Evolutionary conservation across 2,797 vertebrate species (phyloP).

Genomic region (Diceros bicornis): DNA sequence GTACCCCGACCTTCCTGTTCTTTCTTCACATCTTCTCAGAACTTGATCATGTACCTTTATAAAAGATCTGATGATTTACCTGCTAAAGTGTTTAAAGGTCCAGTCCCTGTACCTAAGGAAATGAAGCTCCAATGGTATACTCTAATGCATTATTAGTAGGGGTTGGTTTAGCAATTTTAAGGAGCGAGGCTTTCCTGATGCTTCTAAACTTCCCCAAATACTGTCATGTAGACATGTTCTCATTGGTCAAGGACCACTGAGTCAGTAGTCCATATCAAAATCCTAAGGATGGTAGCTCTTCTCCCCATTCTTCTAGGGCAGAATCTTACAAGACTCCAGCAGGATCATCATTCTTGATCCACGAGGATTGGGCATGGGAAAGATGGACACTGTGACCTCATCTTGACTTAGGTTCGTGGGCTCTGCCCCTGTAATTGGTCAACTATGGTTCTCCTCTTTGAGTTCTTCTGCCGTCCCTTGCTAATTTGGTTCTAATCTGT

Average conservation of each 20-base stretch:
- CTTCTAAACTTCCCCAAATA: conserved; percentile 21
- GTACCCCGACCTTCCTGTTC: not conserved
- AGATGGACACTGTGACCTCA: not conserved
- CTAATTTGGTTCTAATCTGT: not conserved
- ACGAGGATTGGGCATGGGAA: not conserved
- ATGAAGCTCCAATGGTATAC: not conserved
- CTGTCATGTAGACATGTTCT: not conserved
- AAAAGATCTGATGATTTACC: not conserved
- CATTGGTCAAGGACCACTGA: not conserved
- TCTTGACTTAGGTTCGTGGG: not conserved
- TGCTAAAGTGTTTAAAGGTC: not conserved
- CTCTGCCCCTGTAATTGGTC: not conserved
- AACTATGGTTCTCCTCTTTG: not conserved
- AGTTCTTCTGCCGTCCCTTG: not conserved
- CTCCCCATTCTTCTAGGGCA: not conserved
- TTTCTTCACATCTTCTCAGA: not conserved
- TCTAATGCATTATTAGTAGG: not conserved
- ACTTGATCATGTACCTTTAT: not conserved
- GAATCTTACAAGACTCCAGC: not conserved
- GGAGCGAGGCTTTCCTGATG: not conserved
- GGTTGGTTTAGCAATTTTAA: not conserved
- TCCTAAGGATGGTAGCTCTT: not conserved
- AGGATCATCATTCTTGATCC: not conserved
- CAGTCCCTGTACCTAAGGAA: not conserved
- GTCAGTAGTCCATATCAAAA: not conserved